phyloP scores from a whole-genome alignment of 2,113 vertebrate genomes.

The Oryzias javanicus region DNA sequence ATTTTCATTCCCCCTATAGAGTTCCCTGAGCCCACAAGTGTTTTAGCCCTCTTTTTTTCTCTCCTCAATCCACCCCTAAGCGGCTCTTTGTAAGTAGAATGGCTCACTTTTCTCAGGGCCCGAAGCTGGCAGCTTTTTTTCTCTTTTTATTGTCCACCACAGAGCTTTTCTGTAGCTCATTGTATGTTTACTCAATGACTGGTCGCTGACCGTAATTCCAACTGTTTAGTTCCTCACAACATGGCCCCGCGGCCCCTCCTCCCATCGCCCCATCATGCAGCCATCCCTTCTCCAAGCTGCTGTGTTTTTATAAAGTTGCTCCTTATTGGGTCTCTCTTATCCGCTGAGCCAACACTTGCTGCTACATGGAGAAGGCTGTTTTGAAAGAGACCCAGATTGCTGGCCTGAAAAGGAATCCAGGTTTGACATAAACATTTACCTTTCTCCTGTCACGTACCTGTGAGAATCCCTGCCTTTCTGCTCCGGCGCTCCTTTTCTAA shows the following conservation, averaged over 20 bases:
- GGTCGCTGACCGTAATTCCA: conserved; percentile 76
- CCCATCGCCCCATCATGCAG: conserved; percentile 51
- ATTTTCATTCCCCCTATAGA: conserved; percentile 98
- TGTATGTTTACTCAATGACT: conserved; percentile 84
- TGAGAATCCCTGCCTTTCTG: conserved; percentile 12
- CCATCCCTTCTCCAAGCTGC: conserved; percentile 34
- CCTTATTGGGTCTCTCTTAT: conserved; percentile 64
- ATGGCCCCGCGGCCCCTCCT: conserved; percentile 55
- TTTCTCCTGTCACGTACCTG: conserved; percentile 29
- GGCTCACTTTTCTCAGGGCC: conserved; percentile 85
- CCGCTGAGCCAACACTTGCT: conserved; percentile 29
- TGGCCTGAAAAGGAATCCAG: conserved; percentile 36
- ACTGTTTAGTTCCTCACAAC: conserved; percentile 81
- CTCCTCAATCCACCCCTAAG: conserved; percentile 84
- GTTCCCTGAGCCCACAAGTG: conserved; percentile 93
- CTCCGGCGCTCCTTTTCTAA: conserved; percentile 14
- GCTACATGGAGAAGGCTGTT: conserved; percentile 40
- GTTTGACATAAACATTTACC: conserved; percentile 55
- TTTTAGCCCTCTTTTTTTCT: conserved; percentile 95
- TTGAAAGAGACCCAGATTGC: conserved; percentile 49
- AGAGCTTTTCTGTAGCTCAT: conserved; percentile 78
- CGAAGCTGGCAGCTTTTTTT: conserved; percentile 79
- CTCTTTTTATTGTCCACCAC: conserved; percentile 66
- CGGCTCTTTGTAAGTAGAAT: conserved; percentile 87
- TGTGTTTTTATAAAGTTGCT: conserved; percentile 60